These are phyloP conservation scores for Athalia rosae DNA, from an alignment of 2,888 invertebrate genomes.

Conservation along the genomic window DNA sequence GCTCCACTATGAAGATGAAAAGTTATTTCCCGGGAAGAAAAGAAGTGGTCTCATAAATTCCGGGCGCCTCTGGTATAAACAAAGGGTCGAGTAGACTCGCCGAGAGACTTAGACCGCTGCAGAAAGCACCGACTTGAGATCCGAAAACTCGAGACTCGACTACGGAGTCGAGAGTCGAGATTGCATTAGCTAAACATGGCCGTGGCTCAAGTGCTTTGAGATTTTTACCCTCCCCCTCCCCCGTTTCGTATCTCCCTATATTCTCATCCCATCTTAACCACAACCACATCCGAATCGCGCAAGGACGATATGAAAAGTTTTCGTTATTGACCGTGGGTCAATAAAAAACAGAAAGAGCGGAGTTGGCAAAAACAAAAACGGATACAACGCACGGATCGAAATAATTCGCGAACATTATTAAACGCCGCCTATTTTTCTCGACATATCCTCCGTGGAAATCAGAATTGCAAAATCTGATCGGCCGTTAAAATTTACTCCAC, in stretches of 20 bases:
- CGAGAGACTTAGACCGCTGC: background rate
- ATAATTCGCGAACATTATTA: background rate
- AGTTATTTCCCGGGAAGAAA: conserved; percentile 59
- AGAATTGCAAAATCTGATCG: conserved; percentile 14
- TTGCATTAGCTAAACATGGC: conserved; percentile 60
- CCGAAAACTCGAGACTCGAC: background rate
- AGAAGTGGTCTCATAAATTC: conserved; percentile 61
- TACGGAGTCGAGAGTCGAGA: conserved; percentile 50
- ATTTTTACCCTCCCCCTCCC: conserved; percentile 38
- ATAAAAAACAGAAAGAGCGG: no score
- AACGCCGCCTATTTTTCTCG: background rate
- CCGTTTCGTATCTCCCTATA: background rate
- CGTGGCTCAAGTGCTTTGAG: conserved; percentile 41
- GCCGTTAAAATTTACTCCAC: background rate
- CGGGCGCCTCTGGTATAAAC: conserved; percentile 55
- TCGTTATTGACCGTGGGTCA: no score
- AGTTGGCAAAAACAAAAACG: background rate
- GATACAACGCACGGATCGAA: background rate
- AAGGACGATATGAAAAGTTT: no score
- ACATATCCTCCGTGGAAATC: background rate
- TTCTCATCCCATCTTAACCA: background rate
- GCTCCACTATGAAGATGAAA: conserved; percentile 58
- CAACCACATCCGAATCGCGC: no score
- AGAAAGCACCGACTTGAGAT: conserved; percentile 24
- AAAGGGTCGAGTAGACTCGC: conserved; percentile 53